These are phyloP conservation scores for Netelia virgata DNA, from an alignment of 2,888 invertebrate species.

Conservation along the genomic window DNA sequence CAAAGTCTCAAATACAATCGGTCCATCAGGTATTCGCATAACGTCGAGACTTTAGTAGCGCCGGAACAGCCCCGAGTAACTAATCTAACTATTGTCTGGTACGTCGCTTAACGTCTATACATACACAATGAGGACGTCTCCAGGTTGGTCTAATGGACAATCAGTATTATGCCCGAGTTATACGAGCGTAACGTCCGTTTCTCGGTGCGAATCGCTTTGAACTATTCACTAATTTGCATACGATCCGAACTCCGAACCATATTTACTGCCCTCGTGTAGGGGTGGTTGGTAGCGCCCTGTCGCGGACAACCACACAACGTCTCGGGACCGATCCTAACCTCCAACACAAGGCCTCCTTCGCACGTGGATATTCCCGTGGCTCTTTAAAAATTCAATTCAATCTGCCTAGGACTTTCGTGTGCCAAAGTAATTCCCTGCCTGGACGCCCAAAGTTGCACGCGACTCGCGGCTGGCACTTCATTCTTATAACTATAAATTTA, in stretches of 20 bases:
- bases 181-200: conserved; percentile 17
- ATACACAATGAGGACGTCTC: conserved; percentile 23
- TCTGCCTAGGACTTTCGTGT: conserved; percentile 39
- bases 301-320: not conserved
- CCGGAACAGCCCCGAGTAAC: conserved; percentile 20
- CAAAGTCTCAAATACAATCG: not conserved
- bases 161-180: conserved; percentile 16
- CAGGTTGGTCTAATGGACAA: conserved; percentile 28
- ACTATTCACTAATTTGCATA: conserved; percentile 56
- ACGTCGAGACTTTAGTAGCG: conserved; percentile 38
- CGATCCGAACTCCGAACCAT: conserved; percentile 45
- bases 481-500: conserved; percentile 12
- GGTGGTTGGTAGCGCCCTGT: conserved; percentile 22
- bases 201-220: conserved; percentile 46
- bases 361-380: conserved; percentile 15
- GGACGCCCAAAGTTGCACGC: conserved; percentile 14
- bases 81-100: conserved; percentile 33
- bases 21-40: not conserved
- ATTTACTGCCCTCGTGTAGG: not conserved
- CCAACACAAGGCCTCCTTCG: conserved; percentile 16
- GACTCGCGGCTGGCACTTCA: conserved; percentile 9
- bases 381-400: conserved; percentile 62
- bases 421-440: conserved; percentile 33
- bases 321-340: not conserved
- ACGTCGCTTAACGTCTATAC: conserved; percentile 34